These are phyloP conservation scores for Diachasmimorpha longicaudata DNA, from an alignment of 1,140 invertebrate species.

Conservation along the genomic window DNA sequence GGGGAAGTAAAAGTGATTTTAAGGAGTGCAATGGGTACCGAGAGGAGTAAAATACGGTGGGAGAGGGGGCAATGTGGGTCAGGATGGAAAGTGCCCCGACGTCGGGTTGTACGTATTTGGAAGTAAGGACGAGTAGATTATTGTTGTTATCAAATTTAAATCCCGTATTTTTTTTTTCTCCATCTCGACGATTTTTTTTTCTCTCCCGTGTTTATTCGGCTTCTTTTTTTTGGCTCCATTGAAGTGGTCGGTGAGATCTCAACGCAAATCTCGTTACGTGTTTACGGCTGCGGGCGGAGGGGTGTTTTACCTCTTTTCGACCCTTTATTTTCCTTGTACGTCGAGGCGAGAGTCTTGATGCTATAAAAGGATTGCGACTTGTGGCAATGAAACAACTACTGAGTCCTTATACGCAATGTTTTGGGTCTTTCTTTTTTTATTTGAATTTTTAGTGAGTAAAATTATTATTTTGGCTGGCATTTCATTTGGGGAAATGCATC, in stretches of 20 bases:
- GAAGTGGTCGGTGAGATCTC: neutral
- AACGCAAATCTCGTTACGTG: neutral
- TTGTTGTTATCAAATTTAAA: conserved; percentile 41
- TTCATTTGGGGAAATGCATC: neutral
- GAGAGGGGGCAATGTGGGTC: conserved; percentile 48
- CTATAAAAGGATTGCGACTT: neutral
- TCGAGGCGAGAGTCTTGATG: neutral
- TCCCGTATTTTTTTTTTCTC: conserved; percentile 33
- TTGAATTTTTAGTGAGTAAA: neutral
- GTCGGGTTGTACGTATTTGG: conserved; percentile 51
- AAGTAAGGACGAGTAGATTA: conserved; percentile 51
- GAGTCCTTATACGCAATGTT: neutral
- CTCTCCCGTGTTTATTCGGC: no score
- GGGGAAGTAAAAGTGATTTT: conserved; percentile 13
- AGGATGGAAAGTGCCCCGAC: conserved; percentile 55
- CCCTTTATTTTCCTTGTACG: neutral
- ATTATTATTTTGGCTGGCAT: neutral
- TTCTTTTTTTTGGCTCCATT: no score
- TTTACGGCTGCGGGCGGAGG: neutral
- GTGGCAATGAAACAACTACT: neutral
- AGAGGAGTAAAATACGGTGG: neutral
- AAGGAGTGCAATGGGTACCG: neutral
- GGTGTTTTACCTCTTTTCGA: neutral
- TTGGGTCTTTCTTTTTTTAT: neutral
- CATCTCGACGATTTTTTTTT: conserved; percentile 22